phyloP scores from a whole-genome alignment of 2,888 invertebrate species.

The Boloria selene region DNA sequence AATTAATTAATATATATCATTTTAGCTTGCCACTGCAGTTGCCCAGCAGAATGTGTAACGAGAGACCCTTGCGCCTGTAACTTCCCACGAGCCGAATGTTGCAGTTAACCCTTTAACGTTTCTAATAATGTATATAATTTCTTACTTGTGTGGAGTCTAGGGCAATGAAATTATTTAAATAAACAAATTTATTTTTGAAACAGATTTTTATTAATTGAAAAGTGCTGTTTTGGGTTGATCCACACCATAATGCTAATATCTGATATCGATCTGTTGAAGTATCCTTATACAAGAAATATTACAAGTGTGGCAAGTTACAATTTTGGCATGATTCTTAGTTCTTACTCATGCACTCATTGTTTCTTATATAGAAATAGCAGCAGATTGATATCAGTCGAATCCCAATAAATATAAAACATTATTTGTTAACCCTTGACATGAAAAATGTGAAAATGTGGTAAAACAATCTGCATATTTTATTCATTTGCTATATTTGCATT shows the following conservation, averaged over 20 bases:
- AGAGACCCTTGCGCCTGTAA: conserved; percentile 72
- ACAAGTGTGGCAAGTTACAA: too few species aligned
- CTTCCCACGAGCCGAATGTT: conserved; percentile 70
- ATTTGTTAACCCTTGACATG: conserved; percentile 12
- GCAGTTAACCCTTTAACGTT: conserved; percentile 49
- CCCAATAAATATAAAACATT: conserved; percentile 4
- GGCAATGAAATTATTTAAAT: neutral
- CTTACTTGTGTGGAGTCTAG: neutral
- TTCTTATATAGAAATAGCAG: too few species aligned
- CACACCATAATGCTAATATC: too few species aligned
- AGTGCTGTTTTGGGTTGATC: too few species aligned
- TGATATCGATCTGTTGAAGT: too few species aligned
- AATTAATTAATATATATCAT: conserved; percentile 26
- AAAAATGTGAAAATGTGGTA: conserved; percentile 11
- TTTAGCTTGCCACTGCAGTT: conserved; percentile 70
- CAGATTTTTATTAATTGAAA: too few species aligned
- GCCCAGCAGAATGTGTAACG: conserved; percentile 69
- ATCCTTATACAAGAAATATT: too few species aligned
- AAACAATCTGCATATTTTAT: neutral
- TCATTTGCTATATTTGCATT: too few species aligned
- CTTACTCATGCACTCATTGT: too few species aligned
- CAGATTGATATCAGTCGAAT: too few species aligned
- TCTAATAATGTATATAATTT: conserved; percentile 47
- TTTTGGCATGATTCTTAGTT: too few species aligned
- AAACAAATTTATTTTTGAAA: neutral